A percentile compares a stretch with the other conserved stretches of the same genome.
Conservation (phyloP, 2,888 invertebrate species). For the Myathropa florea region DNA sequence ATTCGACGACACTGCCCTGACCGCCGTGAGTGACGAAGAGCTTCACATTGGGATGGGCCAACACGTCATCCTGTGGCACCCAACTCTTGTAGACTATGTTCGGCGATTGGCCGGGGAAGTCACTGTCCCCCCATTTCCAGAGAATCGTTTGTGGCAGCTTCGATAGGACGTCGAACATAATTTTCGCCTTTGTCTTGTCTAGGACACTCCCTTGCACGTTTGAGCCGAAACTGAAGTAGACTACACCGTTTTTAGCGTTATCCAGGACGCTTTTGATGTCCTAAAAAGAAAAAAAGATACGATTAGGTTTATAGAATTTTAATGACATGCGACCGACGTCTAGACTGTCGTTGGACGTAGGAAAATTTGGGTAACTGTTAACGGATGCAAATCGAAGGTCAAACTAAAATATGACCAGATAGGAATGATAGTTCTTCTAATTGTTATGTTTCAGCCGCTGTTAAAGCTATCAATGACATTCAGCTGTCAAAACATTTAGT, state of each 20-base stretch:
- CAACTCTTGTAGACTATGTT: constrained; percentile 78
- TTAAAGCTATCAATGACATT: too few species aligned
- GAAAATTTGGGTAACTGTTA: too few species aligned
- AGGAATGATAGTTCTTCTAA: too few species aligned
- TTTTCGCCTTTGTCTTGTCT: constrained; percentile 80
- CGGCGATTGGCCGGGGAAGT: constrained; percentile 75
- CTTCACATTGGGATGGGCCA: constrained; percentile 87
- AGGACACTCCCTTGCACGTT: constrained; percentile 74
- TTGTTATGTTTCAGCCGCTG: too few species aligned
- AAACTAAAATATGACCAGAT: not conserved
- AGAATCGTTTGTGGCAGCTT: constrained; percentile 83
- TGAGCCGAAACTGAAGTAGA: constrained; percentile 79
- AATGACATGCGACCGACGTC: not conserved
- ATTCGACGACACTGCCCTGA: constrained; percentile 87
- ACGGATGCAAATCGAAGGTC: too few species aligned
- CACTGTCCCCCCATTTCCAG: constrained; percentile 85
- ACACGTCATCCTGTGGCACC: constrained; percentile 85
- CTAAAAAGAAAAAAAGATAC: constrained; percentile 48
- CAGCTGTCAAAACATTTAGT: too few species aligned
- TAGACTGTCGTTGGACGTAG: not conserved
- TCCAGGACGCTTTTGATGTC: constrained; percentile 75
- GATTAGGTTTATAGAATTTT: not conserved
- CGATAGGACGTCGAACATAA: constrained; percentile 83
- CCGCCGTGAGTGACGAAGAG: constrained; percentile 80
- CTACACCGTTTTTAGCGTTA: constrained; percentile 77